A percentile compares a stretch with the other conserved stretches of the same genome.
phyloP scores from a whole-genome alignment of 2,113 vertebrate species.

The Corythornis vintsioides region DNA sequence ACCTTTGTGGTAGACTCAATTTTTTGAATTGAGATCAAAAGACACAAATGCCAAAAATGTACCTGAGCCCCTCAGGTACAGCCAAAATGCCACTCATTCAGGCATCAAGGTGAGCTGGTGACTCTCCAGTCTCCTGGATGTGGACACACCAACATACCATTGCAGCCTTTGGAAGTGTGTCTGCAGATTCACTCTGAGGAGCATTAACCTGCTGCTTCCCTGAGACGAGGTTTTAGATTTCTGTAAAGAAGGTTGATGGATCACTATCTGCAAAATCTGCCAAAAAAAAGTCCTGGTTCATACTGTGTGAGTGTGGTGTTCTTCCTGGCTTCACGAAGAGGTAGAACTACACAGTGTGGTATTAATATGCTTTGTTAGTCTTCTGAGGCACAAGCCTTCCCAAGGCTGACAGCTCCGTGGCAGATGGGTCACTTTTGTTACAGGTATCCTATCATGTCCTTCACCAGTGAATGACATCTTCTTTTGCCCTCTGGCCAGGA shows the following conservation, averaged over 20 bases:
- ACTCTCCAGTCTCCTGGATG: not conserved
- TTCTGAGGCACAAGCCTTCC: not conserved
- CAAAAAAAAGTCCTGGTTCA: rapidly evolving
- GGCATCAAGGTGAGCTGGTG: too few relatives aligned
- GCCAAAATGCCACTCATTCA: not conserved
- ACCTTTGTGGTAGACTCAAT: not conserved
- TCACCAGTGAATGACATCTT: rapidly evolving
- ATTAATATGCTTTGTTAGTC: not conserved
- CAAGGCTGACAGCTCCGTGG: not conserved
- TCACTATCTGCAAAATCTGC: not conserved
- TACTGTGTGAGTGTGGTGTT: rapidly evolving
- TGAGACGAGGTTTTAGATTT: not conserved
- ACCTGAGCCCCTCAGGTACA: not conserved
- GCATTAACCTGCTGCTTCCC: not conserved
- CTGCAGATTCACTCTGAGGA: not conserved
- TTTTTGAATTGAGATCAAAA: not conserved
- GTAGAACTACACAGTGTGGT: not conserved
- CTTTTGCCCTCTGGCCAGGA: not conserved
- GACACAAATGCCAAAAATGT: not conserved
- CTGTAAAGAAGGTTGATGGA: not conserved
- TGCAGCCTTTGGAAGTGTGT: not conserved
- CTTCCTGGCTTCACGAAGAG: not conserved
- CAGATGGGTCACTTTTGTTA: not conserved
- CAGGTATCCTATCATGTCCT: not conserved
- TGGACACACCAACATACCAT: not conserved